Evolutionary conservation across 2,888 invertebrate species (phyloP).

Genomic region (Helobdella robusta): DNA sequence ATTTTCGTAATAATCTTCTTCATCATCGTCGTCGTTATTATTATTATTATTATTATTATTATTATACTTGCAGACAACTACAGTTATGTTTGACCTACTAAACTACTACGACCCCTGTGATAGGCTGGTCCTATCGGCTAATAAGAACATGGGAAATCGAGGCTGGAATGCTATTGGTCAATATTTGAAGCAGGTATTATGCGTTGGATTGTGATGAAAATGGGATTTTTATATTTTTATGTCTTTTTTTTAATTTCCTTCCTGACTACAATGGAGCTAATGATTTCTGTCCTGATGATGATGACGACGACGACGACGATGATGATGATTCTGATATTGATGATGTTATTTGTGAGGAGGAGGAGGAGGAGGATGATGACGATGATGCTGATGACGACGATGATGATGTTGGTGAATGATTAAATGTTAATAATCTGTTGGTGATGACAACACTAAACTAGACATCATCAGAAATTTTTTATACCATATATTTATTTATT

Average conservation of each 20-base stretch:
- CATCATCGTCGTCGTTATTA: background rate
- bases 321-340: too few relatives aligned
- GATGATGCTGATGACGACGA: too few relatives aligned
- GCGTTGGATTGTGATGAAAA: too few relatives aligned
- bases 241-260: background rate
- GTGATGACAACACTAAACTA: too few relatives aligned
- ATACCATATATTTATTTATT: too few relatives aligned
- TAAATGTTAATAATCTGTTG: too few relatives aligned
- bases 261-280: background rate
- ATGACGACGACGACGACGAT: too few relatives aligned
- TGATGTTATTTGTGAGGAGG: too few relatives aligned
- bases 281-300: background rate
- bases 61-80: constrained; percentile 55
- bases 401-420: too few relatives aligned
- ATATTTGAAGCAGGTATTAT: constrained; percentile 64
- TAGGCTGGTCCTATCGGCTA: constrained; percentile 66
- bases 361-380: too few relatives aligned
- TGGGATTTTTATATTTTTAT: background rate
- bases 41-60: background rate
- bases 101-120: constrained; percentile 79
- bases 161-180: constrained; percentile 76
- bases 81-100: constrained; percentile 78
- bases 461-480: too few relatives aligned
- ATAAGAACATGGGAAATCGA: constrained; percentile 63
- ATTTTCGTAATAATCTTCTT: too few relatives aligned